Conservation (phyloP, 1,140 invertebrate species). For the Aricia agestis region DNA sequence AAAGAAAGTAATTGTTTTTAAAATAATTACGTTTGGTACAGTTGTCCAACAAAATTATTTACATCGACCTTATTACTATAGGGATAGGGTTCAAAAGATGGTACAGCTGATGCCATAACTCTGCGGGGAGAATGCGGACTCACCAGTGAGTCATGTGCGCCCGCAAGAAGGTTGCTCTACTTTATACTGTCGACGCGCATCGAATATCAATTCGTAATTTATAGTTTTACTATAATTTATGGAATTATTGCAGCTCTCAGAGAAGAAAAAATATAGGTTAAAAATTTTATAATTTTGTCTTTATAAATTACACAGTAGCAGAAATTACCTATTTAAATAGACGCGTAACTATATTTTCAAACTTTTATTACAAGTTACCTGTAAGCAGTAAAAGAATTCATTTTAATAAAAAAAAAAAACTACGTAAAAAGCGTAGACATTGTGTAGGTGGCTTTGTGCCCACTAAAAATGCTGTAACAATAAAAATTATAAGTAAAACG, state of each 20-base stretch:
- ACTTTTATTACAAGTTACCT: not conserved
- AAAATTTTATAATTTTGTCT: not conserved
- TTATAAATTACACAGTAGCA: too few species aligned
- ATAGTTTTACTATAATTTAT: conserved; percentile 8
- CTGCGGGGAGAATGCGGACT: conserved; percentile 32
- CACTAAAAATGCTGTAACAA: conserved; percentile 9
- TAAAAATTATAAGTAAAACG: conserved; percentile 29
- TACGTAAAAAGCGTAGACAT: not conserved
- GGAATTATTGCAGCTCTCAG: not conserved
- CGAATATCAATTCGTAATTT: conserved; percentile 22
- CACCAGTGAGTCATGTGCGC: conserved; percentile 39
- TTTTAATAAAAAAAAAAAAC: not conserved
- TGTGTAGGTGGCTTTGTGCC: not conserved
- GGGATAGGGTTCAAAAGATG: not conserved
- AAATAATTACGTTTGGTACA: not conserved
- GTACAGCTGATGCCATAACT: conserved; percentile 29
- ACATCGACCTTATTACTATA: not conserved
- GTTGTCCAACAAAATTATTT: not conserved
- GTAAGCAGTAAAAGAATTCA: not conserved
- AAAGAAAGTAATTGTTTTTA: not conserved
- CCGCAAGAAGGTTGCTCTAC: conserved; percentile 40
- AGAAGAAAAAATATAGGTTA: not conserved
- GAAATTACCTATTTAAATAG: too few species aligned
- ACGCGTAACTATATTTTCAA: not conserved
- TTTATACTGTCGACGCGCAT: conserved; percentile 33